These are phyloP conservation scores for Gasterosteus aculeatus DNA, from an alignment of 2,113 vertebrate genomes.

Conservation along the genomic window DNA sequence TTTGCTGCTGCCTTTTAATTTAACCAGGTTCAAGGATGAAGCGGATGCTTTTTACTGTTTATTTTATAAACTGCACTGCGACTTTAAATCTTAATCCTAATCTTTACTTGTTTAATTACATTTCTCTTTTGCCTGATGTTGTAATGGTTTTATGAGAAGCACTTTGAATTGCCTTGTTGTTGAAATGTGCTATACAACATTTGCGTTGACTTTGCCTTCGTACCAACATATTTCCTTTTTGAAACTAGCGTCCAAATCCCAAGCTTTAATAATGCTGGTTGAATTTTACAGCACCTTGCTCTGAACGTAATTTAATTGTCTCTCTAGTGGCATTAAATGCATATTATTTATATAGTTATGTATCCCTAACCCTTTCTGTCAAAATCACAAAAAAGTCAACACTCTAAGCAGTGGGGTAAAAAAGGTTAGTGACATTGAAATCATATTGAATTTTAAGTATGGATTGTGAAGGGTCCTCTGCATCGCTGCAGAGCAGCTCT, in stretches of 20 bases:
- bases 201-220: neutral
- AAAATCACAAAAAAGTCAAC: neutral
- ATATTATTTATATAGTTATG: neutral
- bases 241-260: neutral
- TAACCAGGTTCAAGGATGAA: too few relatives aligned
- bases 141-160: too few relatives aligned
- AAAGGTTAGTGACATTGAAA: conserved; percentile 31
- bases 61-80: too few relatives aligned
- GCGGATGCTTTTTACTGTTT: too few relatives aligned
- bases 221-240: neutral
- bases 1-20: too few relatives aligned
- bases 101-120: too few relatives aligned
- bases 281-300: neutral
- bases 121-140: too few relatives aligned
- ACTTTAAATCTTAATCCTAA: too few relatives aligned
- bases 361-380: neutral
- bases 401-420: neutral
- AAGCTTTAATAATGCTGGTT: neutral
- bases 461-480: conserved; percentile 24
- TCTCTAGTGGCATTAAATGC: neutral
- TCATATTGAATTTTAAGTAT: conserved; percentile 19
- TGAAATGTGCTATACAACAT: too few relatives aligned
- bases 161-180: too few relatives aligned
- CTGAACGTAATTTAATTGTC: neutral
- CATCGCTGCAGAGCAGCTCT: conserved; percentile 36